A percentile compares a stretch with the other conserved stretches of the same genome.
These are phyloP conservation scores for Cervus canadensis DNA, from an alignment of 2,113 vertebrate genomes.

Conservation along the genomic window DNA sequence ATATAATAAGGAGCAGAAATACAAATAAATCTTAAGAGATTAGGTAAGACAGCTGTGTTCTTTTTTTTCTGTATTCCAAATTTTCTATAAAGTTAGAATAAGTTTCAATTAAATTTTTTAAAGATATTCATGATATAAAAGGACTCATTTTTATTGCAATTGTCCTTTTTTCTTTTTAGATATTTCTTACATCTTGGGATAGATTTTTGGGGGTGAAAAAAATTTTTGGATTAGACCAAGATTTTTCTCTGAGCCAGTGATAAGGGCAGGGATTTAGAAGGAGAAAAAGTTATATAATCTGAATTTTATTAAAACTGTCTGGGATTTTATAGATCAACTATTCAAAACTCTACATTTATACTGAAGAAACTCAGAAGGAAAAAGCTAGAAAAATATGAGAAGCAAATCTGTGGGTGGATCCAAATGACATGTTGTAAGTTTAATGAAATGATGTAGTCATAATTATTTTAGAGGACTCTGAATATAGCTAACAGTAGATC, in stretches of 20 bases:
- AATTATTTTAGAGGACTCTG: background rate
- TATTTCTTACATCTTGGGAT: slow-evolving; percentile 54
- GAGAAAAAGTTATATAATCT: slow-evolving; percentile 60
- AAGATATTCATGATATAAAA: background rate
- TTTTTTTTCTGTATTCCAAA: slow-evolving; percentile 4
- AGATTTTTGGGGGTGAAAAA: slow-evolving; percentile 7
- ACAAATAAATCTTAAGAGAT: background rate
- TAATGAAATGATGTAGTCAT: background rate
- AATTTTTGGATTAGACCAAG: slow-evolving; percentile 54
- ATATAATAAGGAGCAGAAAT: background rate
- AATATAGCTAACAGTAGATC: background rate
- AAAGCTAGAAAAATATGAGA: slow-evolving; percentile 41
- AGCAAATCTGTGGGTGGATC: background rate
- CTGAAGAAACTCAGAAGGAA: slow-evolving; percentile 35
- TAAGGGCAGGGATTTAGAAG: slow-evolving; percentile 66
- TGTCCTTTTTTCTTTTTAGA: slow-evolving; percentile 28
- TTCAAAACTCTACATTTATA: slow-evolving; percentile 48
- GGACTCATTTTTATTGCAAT: background rate
- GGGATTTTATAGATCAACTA: slow-evolving; percentile 64
- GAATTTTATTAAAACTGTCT: slow-evolving; percentile 70
- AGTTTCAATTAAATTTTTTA: background rate
- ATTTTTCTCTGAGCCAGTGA: slow-evolving; percentile 67
- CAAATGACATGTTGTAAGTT: background rate
- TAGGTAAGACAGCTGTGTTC: background rate
- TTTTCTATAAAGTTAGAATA: slow-evolving; percentile 27